Evolutionary conservation across 2,888 invertebrate genomes (phyloP).

Genomic region (Fabriciana adippe): DNA sequence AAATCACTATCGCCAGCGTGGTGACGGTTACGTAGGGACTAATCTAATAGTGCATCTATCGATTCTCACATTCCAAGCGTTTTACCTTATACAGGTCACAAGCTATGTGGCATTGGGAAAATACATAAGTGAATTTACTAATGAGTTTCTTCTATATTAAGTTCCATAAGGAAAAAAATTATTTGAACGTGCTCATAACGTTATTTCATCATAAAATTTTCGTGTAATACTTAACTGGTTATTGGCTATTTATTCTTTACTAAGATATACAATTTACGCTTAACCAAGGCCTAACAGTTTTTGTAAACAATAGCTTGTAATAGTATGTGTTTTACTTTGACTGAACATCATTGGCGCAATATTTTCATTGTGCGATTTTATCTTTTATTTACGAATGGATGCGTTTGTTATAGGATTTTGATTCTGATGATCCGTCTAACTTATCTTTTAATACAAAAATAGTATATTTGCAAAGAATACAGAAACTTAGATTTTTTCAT

Average conservation of each 20-base stretch:
- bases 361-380: constrained; percentile 63
- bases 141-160: background rate
- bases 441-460: no score
- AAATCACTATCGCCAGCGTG: background rate
- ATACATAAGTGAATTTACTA: background rate
- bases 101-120: constrained; percentile 23
- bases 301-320: constrained; percentile 69
- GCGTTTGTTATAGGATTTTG: constrained; percentile 23
- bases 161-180: background rate
- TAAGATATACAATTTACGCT: constrained; percentile 42
- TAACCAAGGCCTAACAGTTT: constrained; percentile 60
- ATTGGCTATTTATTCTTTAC: constrained; percentile 5
- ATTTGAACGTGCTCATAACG: constrained; percentile 2
- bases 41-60: constrained; percentile 51
- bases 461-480: no score
- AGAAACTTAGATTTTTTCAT: no score
- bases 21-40: constrained; percentile 29
- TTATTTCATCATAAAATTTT: constrained; percentile 10
- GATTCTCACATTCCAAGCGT: constrained; percentile 49
- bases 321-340: constrained; percentile 59
- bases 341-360: constrained; percentile 67
- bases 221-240: background rate
- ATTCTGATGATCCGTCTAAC: constrained; percentile 8
- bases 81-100: constrained; percentile 39
- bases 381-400: constrained; percentile 45